Evolutionary conservation across 2,888 invertebrate species (phyloP).

Genomic region (Drosophila barbarae): DNA sequence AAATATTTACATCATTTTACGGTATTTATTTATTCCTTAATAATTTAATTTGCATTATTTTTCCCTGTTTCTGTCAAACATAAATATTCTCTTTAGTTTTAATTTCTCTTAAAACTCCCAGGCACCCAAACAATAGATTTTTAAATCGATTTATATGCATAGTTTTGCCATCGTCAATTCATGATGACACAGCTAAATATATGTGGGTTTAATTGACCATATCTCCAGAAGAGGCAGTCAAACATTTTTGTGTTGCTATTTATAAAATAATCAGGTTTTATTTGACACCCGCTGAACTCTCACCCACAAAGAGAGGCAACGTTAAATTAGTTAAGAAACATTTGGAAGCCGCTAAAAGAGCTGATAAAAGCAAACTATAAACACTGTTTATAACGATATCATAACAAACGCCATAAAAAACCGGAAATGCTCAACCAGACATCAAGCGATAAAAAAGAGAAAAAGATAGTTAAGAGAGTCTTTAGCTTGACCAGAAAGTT

Average conservation of each 20-base stretch:
- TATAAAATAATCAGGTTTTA: background rate
- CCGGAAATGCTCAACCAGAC: constrained; percentile 1
- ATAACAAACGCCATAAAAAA: constrained; percentile 7
- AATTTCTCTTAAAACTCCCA: background rate
- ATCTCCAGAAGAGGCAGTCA: background rate
- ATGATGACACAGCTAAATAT: constrained; percentile 7
- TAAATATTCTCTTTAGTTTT: no score
- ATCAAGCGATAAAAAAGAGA: background rate
- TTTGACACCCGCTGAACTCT: background rate
- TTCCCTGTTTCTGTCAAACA: no score
- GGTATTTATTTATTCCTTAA: no score
- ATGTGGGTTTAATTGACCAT: background rate
- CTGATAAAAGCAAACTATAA: background rate
- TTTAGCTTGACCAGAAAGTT: background rate
- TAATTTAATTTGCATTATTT: no score
- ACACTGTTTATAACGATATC: background rate
- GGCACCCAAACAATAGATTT: background rate
- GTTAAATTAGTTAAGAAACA: background rate
- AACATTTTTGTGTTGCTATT: background rate
- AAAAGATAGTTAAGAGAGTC: background rate
- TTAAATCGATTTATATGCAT: constrained; percentile 1
- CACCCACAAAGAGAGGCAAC: constrained; percentile 4
- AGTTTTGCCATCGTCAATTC: background rate
- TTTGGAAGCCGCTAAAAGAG: background rate
- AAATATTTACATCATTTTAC: no score